Evolutionary conservation across 92 coral and sea anemone genomes (phyloP), one percentile per base, ranked within the genome.

Genomic region (Zoanthus sansibaricus): DNA sequence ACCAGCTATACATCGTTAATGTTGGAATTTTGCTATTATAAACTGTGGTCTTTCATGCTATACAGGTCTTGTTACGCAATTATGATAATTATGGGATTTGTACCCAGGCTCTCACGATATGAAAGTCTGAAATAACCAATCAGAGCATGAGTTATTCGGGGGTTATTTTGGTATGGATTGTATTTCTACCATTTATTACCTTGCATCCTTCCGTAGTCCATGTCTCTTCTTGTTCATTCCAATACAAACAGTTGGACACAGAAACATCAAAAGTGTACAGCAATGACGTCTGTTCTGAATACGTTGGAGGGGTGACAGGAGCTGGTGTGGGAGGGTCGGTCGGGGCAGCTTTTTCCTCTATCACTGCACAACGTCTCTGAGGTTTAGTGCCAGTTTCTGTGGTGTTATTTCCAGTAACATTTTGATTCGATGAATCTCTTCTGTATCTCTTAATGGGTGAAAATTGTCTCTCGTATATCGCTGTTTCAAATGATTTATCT

Each of bases 191-290:
- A 16, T 7, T 16, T 12, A 10, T 86, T 86, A 96, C 98, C 98
- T 84, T 87, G 85, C 98, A 96, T 5, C 98, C 98, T 5, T 66
- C 88, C 0, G 94, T 93, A 73, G 93, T 94, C 98, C 98, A 96
- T 48, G 70, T 75, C 7, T 96, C 90, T 2, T 84, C 77, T 17
- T 64, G 75, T 31, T 83, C 89, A 79, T 92, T 83, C 94, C 96
- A 94, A 78, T 78, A 96, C 56, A 96, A 71, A 78, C 98, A 96
- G 30, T 90, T 83, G 44, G 89, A 94, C 17, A 93, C 76, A 62
- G 84, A 82, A 37, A 90, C 90, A 16, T 91, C 91, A 30, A 94
- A 90, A 17, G 90, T 69, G 83, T 94, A 94, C 52, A 72, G 16
- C 13, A 87, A 5, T 2, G 98, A 94, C 16, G 78, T 7, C 3